A percentile compares a stretch with the other conserved stretches of the same genome.
Evolutionary conservation across 1,140 invertebrate species (phyloP).

Genomic region (Brachionus paranguensis): DNA sequence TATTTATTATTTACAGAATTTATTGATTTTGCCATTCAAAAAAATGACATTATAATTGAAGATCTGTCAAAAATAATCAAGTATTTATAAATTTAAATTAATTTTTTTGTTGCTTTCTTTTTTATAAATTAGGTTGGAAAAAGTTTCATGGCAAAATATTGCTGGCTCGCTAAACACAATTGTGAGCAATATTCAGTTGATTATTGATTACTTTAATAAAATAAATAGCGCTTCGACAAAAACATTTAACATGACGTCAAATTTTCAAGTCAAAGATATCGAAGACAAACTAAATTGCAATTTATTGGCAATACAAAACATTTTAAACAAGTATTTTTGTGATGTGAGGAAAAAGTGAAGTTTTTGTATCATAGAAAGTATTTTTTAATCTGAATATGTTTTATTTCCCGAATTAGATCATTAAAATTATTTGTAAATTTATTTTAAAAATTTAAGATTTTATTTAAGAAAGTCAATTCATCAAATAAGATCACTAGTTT

Average conservation of each 20-base stretch:
- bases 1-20: neutral
- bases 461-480: too few relatives aligned
- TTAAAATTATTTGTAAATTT: neutral
- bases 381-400: too few relatives aligned
- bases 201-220: neutral
- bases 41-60: neutral
- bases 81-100: neutral
- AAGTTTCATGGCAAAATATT: neutral
- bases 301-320: neutral
- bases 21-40: neutral
- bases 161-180: neutral
- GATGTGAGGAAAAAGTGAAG: neutral
- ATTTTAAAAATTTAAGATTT: too few relatives aligned
- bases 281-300: neutral
- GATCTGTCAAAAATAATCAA: neutral
- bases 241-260: neutral
- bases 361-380: neutral
- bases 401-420: too few relatives aligned
- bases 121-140: neutral
- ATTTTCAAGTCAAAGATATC: neutral
- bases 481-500: too few relatives aligned
- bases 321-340: constrained; percentile 1
- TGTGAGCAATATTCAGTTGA: neutral
- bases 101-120: neutral
- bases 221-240: neutral